These are phyloP conservation scores for Vireo altiloquus DNA, from an alignment of 2,113 vertebrate species.

Conservation along the genomic window DNA sequence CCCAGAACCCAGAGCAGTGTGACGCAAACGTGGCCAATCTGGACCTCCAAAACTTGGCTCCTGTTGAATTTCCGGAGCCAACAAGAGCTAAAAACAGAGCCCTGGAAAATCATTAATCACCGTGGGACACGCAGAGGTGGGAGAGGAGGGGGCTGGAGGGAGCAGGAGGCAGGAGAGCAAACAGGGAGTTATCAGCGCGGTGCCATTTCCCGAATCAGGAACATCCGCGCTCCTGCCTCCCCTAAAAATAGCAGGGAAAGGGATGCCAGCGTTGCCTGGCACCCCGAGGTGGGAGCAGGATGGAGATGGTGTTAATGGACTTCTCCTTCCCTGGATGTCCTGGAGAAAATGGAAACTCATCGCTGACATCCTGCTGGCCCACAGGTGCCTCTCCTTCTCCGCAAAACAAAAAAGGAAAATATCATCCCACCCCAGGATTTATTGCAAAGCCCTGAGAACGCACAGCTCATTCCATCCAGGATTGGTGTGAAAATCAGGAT, in stretches of 20 bases:
- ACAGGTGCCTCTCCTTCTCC: not conserved
- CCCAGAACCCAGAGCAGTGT: fast-evolving
- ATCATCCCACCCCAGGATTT: not conserved
- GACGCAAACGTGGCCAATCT: fast-evolving
- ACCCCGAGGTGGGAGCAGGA: not conserved
- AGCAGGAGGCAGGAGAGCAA: not conserved
- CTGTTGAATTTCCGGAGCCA: not conserved
- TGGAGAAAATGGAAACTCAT: not conserved
- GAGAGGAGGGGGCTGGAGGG: not conserved
- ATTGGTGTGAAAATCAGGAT: not conserved
- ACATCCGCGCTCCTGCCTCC: not conserved
- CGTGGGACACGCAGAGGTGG: not conserved
- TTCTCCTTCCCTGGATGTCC: not conserved
- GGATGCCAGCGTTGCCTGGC: not conserved
- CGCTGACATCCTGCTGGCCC: not conserved
- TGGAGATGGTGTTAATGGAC: not conserved
- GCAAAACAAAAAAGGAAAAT: fast-evolving
- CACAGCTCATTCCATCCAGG: not conserved
- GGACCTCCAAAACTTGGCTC: not conserved
- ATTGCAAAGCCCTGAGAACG: not conserved
- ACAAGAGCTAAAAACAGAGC: not conserved
- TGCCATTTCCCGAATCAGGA: not conserved
- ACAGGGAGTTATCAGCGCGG: not conserved
- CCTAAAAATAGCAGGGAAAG: not conserved
- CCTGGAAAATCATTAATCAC: not conserved